Base-by-base conservation (phyloP, 2,113 vertebrate species). In the Pseudopodoces humilis region DNA sequence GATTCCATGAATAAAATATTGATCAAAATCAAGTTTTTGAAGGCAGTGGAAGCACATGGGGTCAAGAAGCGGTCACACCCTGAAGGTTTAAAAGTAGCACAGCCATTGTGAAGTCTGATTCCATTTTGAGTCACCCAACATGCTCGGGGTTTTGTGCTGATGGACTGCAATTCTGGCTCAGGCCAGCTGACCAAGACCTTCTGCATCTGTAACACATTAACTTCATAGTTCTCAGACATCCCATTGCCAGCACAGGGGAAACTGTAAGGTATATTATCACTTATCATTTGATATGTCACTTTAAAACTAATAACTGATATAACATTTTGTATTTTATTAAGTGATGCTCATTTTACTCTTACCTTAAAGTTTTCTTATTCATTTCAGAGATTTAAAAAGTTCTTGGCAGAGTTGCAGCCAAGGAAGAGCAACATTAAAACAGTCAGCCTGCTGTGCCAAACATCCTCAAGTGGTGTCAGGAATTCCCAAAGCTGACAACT, bases 361-460 rank as follows among this genome's bases (percentile, higher is more conserved):
- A 90, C 47, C 56, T 70, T 86, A 74, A 77, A 90, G 21, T 7
- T 69, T 55, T 70, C 55, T 92, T 80, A 53, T 28, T 77, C 3
- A 30, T 59, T 92, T 80, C 63, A 74, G 50, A 58, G 20, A 69
- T 55, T 15, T 35, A 23, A 50, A 88, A 90, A 92, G 30, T 63
- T 83, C 63, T 86, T 90, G 85, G 67, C 88, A 49, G 41, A 79
- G 75, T 10, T 4, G 67, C 68, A 67, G 70, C n/a, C 71, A 62
- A 68, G 63, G 75, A 92, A 92, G 22, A 92, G 47, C 76, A 81
- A 63, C 52, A 88, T 74, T 50, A 83, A 93, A 86, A 46, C 59
- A 88, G 63, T 69, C 94, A 93, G 67, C 49, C 85, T 37, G 53
- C 58, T 3, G 4, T 86, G 76, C 79, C 88, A 88, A 90, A 39